Evolutionary conservation across 2,888 invertebrate species (phyloP), one percentile per base, ranked within the genome.

Genomic region (Lypha dubia): DNA sequence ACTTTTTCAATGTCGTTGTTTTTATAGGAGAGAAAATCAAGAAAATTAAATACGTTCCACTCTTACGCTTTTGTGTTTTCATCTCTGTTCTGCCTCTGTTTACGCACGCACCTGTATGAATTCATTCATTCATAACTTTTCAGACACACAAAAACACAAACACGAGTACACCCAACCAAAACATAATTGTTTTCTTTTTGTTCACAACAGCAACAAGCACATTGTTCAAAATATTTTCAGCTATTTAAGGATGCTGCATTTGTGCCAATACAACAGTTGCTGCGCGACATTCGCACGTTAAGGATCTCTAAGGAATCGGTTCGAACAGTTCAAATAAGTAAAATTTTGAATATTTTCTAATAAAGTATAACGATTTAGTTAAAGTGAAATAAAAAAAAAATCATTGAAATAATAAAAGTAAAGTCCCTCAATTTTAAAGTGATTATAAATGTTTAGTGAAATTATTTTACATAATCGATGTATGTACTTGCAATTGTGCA

Each of bases 221-320:
- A 56, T 63, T 56, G 75, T 81, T 51, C 6, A 70, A 76, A 35
- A 70, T 70, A 63, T 60, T 76, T 73, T 83, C 53, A 79, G 85
- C 87, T 91, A 90, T 91, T 90, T 90, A 90, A 91, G 89, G 91
- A 91, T 90, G 91, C 89, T 90, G 91, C 90, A 89, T 88, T 88
- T 87, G 88, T 88, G 87, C 86, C 88, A 89, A 89, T 87, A 88
- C 86, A 87, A 89, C 89, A 90, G 90, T 90, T 90, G 89, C 87
- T 88, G 89, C 91, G 91, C 89, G 91, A 88, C 90, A 89, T 88
- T 90, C 86, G 89, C 89, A 88, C 87, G 88, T 87, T 86, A 87
- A 88, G 86, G 84, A 86, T 86, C 85, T 79, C 74, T 58, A 60
- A 71, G 38, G 46, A 63, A 62, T 32, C 46, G 35, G 41, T 62